A percentile compares a stretch with the other conserved stretches of the same genome.
phyloP scores from a whole-genome alignment of 2,888 invertebrate genomes.

The Rhynchonema sp. region DNA sequence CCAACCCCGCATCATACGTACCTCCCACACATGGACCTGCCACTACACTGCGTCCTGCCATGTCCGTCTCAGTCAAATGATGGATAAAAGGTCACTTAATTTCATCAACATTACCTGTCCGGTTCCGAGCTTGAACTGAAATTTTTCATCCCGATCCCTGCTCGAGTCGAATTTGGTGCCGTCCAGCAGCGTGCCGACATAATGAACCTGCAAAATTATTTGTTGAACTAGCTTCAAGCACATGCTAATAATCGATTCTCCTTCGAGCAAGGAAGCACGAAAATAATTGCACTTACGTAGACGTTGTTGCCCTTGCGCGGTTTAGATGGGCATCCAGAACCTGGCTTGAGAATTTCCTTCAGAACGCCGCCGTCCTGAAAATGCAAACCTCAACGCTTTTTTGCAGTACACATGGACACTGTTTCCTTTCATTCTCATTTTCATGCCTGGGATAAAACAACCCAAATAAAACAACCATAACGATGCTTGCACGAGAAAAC shows the following conservation, averaged over 20 bases:
- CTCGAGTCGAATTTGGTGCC: conserved; percentile 82
- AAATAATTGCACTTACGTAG: conserved; percentile 7
- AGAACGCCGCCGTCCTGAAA: conserved; percentile 51
- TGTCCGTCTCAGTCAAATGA: too few relatives aligned
- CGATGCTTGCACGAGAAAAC: too few relatives aligned
- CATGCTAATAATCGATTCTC: background rate
- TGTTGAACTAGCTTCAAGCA: too few relatives aligned
- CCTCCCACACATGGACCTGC: too few relatives aligned
- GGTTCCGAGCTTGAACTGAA: conserved; percentile 66
- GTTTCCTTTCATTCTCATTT: too few relatives aligned
- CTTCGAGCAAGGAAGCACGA: background rate
- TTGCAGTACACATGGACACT: too few relatives aligned
- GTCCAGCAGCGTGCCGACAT: conserved; percentile 54
- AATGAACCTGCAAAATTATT: conserved; percentile 54
- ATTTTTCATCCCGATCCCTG: conserved; percentile 56
- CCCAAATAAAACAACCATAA: too few relatives aligned
- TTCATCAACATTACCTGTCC: conserved; percentile 36
- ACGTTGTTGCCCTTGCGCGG: conserved; percentile 17
- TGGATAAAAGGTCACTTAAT: background rate
- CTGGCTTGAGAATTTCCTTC: conserved; percentile 50
- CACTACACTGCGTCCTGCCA: too few relatives aligned
- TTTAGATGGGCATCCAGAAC: conserved; percentile 45
- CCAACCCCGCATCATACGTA: too few relatives aligned
- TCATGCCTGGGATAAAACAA: too few relatives aligned
- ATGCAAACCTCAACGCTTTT: too few relatives aligned